Percentiles rank a stretch among this genome's conserved stretches.
These are phyloP conservation scores for Polydesmus complanatus DNA, from an alignment of 2,888 invertebrate species.

Conservation along the genomic window DNA sequence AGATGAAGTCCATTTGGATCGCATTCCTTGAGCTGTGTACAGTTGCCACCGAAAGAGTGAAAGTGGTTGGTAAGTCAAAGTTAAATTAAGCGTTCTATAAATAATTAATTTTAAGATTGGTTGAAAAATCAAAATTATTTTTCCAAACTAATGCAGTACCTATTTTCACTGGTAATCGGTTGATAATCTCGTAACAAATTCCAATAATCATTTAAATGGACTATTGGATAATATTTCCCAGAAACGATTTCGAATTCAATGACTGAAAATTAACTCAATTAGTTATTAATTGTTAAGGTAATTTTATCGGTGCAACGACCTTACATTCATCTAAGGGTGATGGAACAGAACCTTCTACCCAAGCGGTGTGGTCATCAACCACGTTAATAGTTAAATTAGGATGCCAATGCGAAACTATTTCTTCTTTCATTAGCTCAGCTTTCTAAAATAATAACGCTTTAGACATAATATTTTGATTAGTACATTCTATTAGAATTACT, in stretches of 20 bases:
- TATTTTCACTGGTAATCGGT: constrained; percentile 56
- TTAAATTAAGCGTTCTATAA: constrained; percentile 34
- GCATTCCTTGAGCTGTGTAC: constrained; percentile 90
- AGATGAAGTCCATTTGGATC: constrained; percentile 59
- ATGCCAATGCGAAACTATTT: constrained; percentile 97
- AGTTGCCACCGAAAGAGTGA: constrained; percentile 97
- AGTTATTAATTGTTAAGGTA: not conserved
- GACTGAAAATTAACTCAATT: constrained; percentile 34
- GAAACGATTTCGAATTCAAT: constrained; percentile 77
- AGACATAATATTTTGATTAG: constrained; percentile 24
- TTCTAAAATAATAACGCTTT: constrained; percentile 35
- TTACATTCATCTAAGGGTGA: constrained; percentile 77
- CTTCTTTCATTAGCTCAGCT: constrained; percentile 60
- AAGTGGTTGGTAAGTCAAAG: constrained; percentile 53
- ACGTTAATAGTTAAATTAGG: constrained; percentile 93
- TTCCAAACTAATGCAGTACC: not conserved
- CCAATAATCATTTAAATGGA: constrained; percentile 97
- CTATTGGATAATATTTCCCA: constrained; percentile 77
- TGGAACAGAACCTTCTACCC: constrained; percentile 81
- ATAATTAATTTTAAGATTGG: constrained; percentile 46
- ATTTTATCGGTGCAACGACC: constrained; percentile 18
- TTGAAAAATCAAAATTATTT: not conserved
- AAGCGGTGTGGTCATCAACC: constrained; percentile 88
- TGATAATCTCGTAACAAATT: constrained; percentile 90
- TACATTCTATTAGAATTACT: constrained; percentile 29